Evolutionary conservation across 2,888 invertebrate species (phyloP).

Genomic region (Drosophila yooni): DNA sequence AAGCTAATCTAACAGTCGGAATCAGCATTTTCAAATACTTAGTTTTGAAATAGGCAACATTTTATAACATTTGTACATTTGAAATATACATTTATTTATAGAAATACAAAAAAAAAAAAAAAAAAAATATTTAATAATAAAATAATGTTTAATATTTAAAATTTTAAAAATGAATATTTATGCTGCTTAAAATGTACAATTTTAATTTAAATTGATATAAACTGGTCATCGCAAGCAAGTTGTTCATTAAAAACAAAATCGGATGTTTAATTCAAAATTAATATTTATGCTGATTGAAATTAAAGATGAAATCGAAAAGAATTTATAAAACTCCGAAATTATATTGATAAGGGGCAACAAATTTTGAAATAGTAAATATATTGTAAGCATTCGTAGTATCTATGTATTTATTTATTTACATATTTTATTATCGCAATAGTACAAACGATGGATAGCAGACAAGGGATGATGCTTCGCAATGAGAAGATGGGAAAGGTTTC

Average conservation of each 20-base stretch:
- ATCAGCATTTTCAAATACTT: neutral
- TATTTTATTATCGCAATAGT: slow-evolving; percentile 6
- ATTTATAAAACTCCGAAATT: neutral
- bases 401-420: too few relatives aligned
- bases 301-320: neutral
- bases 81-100: neutral
- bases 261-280: neutral
- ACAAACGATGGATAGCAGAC: slow-evolving; percentile 24
- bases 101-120: too few relatives aligned
- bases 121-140: too few relatives aligned
- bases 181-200: neutral
- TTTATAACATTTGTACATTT: too few relatives aligned
- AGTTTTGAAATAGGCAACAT: too few relatives aligned
- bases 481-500: neutral
- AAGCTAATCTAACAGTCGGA: neutral
- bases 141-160: too few relatives aligned
- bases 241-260: neutral
- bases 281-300: neutral
- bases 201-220: neutral
- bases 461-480: slow-evolving; percentile 16
- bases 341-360: too few relatives aligned
- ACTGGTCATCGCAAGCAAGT: neutral
- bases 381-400: neutral
- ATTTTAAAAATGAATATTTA: neutral
- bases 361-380: neutral